Evolutionary conservation across 2,888 invertebrate genomes (phyloP).

Genomic region (Agrochola circellaris): DNA sequence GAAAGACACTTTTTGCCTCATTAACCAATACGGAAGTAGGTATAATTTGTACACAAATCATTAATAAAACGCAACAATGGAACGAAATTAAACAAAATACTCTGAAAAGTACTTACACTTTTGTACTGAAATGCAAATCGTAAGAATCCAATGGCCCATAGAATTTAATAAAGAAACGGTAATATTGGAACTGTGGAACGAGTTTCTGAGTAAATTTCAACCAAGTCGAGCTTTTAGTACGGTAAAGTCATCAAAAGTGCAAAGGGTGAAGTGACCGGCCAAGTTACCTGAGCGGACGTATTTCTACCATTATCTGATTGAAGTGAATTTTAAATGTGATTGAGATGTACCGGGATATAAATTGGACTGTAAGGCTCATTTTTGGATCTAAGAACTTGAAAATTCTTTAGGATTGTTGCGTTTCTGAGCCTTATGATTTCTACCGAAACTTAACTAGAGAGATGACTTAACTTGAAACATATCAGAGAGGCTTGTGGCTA

Average conservation of each 20-base stretch:
- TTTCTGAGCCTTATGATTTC: background rate
- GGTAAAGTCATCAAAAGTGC: constrained; percentile 67
- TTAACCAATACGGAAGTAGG: background rate
- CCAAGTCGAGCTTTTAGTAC: constrained; percentile 56
- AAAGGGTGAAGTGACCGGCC: constrained; percentile 63
- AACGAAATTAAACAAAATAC: constrained; percentile 39
- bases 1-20: background rate
- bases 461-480: background rate
- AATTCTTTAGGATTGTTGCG: background rate
- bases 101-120: constrained; percentile 32
- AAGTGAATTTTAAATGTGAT: constrained; percentile 61
- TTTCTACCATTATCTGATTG: constrained; percentile 66
- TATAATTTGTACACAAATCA: constrained; percentile 15
- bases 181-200: constrained; percentile 54
- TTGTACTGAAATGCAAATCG: constrained; percentile 41
- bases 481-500: background rate
- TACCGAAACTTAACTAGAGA: background rate
- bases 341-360: constrained; percentile 45
- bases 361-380: constrained; percentile 37
- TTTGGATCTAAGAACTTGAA: background rate
- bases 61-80: constrained; percentile 23
- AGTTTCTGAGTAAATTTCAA: constrained; percentile 61
- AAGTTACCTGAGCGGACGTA: constrained; percentile 63
- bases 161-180: constrained; percentile 57
- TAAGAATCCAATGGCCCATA: constrained; percentile 40